Percentiles rank a stretch among this genome's conserved stretches.
phyloP scores from a whole-genome alignment of 2,797 vertebrate genomes.

The Tapera naevia region DNA sequence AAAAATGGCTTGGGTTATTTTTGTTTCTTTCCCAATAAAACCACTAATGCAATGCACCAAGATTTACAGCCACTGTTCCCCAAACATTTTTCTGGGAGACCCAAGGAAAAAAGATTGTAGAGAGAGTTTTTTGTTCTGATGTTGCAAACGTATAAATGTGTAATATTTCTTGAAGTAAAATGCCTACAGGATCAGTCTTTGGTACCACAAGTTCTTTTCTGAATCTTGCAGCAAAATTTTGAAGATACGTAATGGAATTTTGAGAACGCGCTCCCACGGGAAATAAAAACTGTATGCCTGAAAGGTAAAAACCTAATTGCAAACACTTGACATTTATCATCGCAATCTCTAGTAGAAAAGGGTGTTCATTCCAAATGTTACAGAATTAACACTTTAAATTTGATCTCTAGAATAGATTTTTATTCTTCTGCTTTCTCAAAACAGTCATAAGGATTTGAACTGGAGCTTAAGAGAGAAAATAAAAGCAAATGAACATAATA shows the following conservation, averaged over 20 bases:
- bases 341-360: background rate
- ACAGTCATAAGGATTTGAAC: background rate
- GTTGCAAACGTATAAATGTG: background rate
- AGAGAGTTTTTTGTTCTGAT: background rate
- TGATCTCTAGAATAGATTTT: background rate
- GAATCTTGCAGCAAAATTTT: constrained; percentile 4
- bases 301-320: constrained; percentile 52
- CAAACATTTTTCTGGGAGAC: background rate
- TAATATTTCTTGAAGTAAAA: constrained; percentile 2
- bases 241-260: background rate
- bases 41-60: background rate
- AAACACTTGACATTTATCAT: constrained; percentile 47
- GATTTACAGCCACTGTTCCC: background rate
- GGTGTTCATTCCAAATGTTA: background rate
- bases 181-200: background rate
- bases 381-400: constrained; percentile 2
- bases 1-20: constrained; percentile 34
- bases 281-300: constrained; percentile 18
- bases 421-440: background rate
- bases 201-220: background rate
- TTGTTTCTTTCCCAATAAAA: background rate
- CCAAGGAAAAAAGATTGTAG: background rate
- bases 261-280: background rate
- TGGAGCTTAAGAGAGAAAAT: background rate
- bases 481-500: background rate